Conservation (phyloP, 2,797 vertebrate species). For the Xiphophorus birchmanni region DNA sequence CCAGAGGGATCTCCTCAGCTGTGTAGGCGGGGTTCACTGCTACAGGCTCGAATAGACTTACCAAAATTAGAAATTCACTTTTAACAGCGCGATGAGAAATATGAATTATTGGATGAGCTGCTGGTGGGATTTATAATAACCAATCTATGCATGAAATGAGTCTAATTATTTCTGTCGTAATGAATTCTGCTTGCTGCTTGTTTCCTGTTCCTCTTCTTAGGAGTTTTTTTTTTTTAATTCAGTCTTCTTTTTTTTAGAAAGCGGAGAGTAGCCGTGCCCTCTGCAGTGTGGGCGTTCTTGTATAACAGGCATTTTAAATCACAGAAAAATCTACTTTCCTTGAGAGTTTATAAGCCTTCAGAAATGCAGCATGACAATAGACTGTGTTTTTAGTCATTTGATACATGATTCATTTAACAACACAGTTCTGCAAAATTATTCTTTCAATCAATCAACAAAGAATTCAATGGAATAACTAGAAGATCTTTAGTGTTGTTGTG, state of each 20-base stretch:
- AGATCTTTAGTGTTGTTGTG: not conserved
- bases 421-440: not conserved
- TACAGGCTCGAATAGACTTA: slow-evolving; percentile 24
- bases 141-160: not conserved
- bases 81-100: not conserved
- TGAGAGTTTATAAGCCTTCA: slow-evolving; percentile 21
- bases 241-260: slow-evolving; percentile 54
- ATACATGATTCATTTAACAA: not conserved
- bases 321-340: slow-evolving; percentile 35
- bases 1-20: slow-evolving; percentile 42
- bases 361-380: not conserved
- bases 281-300: slow-evolving; percentile 66
- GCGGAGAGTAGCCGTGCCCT: slow-evolving; percentile 42
- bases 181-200: not conserved
- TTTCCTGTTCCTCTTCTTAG: slow-evolving; percentile 15
- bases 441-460: not conserved
- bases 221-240: slow-evolving; percentile 58
- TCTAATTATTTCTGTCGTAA: not conserved
- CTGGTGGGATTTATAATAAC: not conserved
- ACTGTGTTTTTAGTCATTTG: not conserved
- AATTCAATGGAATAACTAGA: not conserved
- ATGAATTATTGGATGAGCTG: not conserved
- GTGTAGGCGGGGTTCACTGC: slow-evolving; percentile 44
- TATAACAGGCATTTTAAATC: slow-evolving; percentile 55
- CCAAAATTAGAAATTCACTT: slow-evolving; percentile 6